phyloP scores from a whole-genome alignment of 2,113 vertebrate species.

The Charadrius vociferus region DNA sequence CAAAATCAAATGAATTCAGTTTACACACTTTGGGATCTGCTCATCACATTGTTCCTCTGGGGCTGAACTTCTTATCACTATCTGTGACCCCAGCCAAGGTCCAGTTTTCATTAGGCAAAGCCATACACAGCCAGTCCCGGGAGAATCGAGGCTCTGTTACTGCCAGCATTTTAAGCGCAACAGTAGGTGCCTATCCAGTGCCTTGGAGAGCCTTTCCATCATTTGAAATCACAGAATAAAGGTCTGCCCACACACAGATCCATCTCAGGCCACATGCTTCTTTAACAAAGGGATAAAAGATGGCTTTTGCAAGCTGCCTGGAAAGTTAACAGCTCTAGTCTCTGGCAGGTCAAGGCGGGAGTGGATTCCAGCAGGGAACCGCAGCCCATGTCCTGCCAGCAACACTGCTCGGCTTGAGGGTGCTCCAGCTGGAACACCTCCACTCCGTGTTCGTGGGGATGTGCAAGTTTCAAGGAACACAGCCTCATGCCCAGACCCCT shows the following conservation, averaged over 20 bases:
- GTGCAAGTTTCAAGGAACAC: conserved; percentile 32
- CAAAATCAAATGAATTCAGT: background rate
- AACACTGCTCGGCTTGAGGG: background rate
- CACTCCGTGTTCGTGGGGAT: background rate
- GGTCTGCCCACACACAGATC: conserved; percentile 39
- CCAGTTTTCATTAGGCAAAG: background rate
- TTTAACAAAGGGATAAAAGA: conserved; percentile 50
- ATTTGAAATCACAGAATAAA: background rate
- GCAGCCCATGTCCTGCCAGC: conserved; percentile 14
- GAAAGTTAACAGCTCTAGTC: conserved; percentile 21
- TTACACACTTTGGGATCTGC: background rate
- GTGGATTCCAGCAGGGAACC: conserved; percentile 24
- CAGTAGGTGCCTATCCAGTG: background rate
- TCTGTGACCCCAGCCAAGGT: background rate
- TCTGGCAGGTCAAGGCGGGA: conserved; percentile 4
- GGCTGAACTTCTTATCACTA: background rate
- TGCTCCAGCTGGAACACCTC: conserved; percentile 26
- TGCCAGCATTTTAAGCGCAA: background rate
- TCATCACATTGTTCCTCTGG: background rate
- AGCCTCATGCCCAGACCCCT: background rate
- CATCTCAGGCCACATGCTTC: background rate
- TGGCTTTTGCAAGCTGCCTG: conserved; percentile 48
- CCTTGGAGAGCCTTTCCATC: background rate
- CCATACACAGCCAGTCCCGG: background rate
- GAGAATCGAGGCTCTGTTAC: background rate